Base-by-base conservation (phyloP, 2,888 invertebrate species). In the Epistrophe grossulariae region DNA sequence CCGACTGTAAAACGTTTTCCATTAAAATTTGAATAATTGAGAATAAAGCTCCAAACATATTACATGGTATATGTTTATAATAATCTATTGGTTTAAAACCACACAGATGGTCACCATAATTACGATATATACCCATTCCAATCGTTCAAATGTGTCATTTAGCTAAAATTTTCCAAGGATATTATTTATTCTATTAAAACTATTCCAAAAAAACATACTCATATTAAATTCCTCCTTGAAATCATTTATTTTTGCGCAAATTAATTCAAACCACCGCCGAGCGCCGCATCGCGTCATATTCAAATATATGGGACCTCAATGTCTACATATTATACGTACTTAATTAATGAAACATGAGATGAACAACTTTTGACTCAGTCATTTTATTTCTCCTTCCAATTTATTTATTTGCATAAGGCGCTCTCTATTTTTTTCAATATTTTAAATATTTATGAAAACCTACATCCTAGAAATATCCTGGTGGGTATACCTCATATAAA, bases 181-280 rank as follows among this genome's bases (percentile, higher is more conserved):
- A 70, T 52, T 40, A 70, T 70, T 24, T 70, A 70, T 70, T 70
- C 70, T 55, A 52, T 70, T 66, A n/a, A 52, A 70, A 55, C 70
- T 70, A 38, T 52, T 13, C n/a, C 17, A 5, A 70, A 5, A 70
- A 6, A 55, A 55, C 31, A n/a, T 50, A 19, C 2, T 3, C 24
- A 52, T 70, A 17, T 38, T n/a, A n/a, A n/a, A 17, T 40, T 40
- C 0, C 50, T 19, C 38, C 52, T 15, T 15, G 8, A 52, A 68
- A 17, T 50, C 19, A 24, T 38, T 10, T 9, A 52, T 70, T 70
- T 24, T n/a, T n/a, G n/a, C 52, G 52, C 4, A n/a, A 50, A 35
- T 48, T 70, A 24, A 70, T 28, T 40, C 38, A 24, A 15, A 15
- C 13, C 4, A 7, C 19, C 59, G 24, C 24, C 1, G 2, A 1